Conservation (phyloP, 2,888 invertebrate species). For the Harmothoe impar region DNA sequence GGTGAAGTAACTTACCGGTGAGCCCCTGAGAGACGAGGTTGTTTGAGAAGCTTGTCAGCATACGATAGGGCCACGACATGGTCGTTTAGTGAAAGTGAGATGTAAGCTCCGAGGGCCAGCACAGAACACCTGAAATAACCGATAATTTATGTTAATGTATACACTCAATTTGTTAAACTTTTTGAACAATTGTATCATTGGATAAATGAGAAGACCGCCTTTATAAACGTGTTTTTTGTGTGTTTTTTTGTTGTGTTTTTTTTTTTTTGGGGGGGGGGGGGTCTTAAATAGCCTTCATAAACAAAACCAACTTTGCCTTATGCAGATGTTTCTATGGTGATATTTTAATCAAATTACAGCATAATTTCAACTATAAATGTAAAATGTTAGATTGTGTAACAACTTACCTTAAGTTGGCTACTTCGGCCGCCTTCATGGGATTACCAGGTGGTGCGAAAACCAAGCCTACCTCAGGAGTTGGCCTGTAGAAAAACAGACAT, state of each 20-base stretch:
- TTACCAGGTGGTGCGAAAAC: constrained; percentile 83
- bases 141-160: neutral
- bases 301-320: no score
- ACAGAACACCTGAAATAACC: constrained; percentile 85
- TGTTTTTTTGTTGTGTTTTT: no score
- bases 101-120: constrained; percentile 92
- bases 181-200: no score
- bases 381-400: no score
- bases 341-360: no score
- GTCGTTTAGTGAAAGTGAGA: constrained; percentile 92
- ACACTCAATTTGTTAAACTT: no score
- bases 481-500: constrained; percentile 67
- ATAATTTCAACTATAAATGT: no score
- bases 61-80: constrained; percentile 91
- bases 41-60: constrained; percentile 89
- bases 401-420: constrained; percentile 80
- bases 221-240: no score
- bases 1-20: constrained; percentile 86
- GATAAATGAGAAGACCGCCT: no score
- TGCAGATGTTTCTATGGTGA: no score
- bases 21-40: constrained; percentile 89
- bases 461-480: constrained; percentile 74
- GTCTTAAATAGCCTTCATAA: no score
- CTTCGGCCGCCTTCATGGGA: constrained; percentile 81
- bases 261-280: no score